Base-by-base conservation (phyloP, 2,113 vertebrate genomes). In the Diphyllodes magnificus region DNA sequence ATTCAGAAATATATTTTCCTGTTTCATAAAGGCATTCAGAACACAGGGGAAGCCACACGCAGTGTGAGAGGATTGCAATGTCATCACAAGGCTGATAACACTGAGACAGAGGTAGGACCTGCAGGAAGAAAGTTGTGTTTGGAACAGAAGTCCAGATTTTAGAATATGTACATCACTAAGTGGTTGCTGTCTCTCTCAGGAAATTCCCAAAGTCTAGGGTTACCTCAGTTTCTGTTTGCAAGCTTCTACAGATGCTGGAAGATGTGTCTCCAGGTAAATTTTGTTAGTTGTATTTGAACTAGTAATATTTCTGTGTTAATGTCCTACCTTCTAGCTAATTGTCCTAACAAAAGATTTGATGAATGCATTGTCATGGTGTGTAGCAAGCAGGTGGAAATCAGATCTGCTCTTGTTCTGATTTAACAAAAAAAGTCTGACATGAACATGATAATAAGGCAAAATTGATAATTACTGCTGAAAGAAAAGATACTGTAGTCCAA, bases 1-100 rank as follows among this genome's bases (percentile, higher is more conserved):
- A 39, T 72, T 53, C 15, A 85, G 33, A 54, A 64, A 53, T 68
- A 31, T 1, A 6, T 76, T 54, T 57, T 10, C 21, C 15, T 11
- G 15, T 56, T 84, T 84, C 27, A 61, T 15, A 57, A 76, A 51
- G 33, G 16, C n/a, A 27, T 66, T 75, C 30, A 87, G 25, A 40
- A 25, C 10, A 23, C 0, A 2, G 8, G 3, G 21, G 2, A 13
- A 60, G 24, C 40, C 50, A 75, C 33, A 31, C 2, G 13, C 19
- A 15, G 7, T 24, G 20, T 57, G n/a, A 53, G 37, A 63, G 21
- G 8, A 81, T 1, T 49, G 17, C 31, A 49, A 4, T 31, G 11
- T 31, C 28, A 64, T 72, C 1, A 1, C 10, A 56, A 75, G 61
- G 23, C 45, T 51, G 30, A 4, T 56, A 79, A 54, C 16, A 60